These are phyloP conservation scores for Clivina fossor DNA, from an alignment of 2,888 invertebrate genomes.

Conservation along the genomic window DNA sequence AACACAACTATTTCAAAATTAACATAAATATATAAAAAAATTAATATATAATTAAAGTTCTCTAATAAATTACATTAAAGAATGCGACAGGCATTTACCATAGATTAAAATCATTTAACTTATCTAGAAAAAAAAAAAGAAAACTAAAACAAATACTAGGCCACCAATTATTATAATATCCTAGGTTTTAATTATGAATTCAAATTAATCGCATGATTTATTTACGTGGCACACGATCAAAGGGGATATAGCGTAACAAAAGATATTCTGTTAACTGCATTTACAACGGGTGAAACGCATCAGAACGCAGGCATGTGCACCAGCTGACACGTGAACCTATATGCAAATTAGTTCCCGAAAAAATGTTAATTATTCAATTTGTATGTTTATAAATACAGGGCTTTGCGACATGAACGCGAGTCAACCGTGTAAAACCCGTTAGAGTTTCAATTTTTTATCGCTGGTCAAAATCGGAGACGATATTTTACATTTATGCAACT, in stretches of 20 bases:
- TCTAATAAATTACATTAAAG: constrained; percentile 7
- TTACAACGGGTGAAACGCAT: not conserved
- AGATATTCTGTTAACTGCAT: not conserved
- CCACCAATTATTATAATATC: constrained; percentile 20
- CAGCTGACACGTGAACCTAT: constrained; percentile 33
- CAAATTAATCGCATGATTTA: constrained; percentile 31
- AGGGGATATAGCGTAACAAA: not conserved
- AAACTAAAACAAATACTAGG: constrained; percentile 21
- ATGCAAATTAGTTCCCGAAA: constrained; percentile 38
- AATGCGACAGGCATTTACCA: constrained; percentile 21
- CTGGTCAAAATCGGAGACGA: not conserved
- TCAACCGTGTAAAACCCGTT: constrained; percentile 17
- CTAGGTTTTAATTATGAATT: constrained; percentile 25
- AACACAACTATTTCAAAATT: too few species aligned
- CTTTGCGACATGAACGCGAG: constrained; percentile 9
- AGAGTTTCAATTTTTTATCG: constrained; percentile 19
- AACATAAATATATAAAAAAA: not conserved
- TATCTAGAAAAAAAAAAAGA: constrained; percentile 19
- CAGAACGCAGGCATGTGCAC: not conserved
- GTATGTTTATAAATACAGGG: constrained; percentile 38
- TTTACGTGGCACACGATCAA: constrained; percentile 13
- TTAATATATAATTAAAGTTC: constrained; percentile 4
- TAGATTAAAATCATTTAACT: constrained; percentile 12
- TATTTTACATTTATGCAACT: not conserved
- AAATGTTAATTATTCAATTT: constrained; percentile 43